A percentile compares a stretch with the other conserved stretches of the same genome.
These are phyloP conservation scores for Caenorhabditis inopinata DNA, from an alignment of 1,140 invertebrate species.

Conservation along the genomic window DNA sequence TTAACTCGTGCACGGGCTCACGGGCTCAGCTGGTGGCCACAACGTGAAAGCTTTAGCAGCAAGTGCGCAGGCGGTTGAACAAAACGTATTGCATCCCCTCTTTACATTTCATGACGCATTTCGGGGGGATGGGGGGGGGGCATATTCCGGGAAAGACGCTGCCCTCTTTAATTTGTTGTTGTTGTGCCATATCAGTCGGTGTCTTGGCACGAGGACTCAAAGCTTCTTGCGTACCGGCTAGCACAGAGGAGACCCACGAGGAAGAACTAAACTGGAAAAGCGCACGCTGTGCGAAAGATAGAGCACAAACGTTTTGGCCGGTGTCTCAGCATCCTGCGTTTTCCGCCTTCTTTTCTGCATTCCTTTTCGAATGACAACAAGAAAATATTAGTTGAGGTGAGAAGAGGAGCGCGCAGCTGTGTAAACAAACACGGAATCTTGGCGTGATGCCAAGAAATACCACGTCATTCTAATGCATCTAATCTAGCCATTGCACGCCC, in stretches of 20 bases:
- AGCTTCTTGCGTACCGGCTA: conserved; percentile 16
- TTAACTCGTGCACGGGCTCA: too few relatives aligned
- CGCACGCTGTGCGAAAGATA: neutral
- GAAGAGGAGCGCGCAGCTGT: neutral
- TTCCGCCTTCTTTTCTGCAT: neutral
- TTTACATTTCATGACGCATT: neutral
- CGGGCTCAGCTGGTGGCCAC: neutral
- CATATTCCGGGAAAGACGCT: neutral
- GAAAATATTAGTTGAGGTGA: neutral
- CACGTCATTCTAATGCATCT: neutral
- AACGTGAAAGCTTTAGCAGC: neutral
- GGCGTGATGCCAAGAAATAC: neutral
- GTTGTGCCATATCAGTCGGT: neutral
- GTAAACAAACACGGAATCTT: neutral
- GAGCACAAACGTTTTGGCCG: neutral
- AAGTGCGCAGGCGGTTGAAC: neutral
- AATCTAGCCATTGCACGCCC: too few relatives aligned
- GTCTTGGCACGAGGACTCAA: neutral
- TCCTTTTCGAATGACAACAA: conserved; percentile 22
- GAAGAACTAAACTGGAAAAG: conserved; percentile 15
- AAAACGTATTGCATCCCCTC: too few relatives aligned
- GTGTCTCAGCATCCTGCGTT: neutral
- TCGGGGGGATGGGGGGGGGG: neutral
- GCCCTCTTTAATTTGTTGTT: neutral
- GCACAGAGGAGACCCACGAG: neutral